Evolutionary conservation across 2,888 invertebrate species (phyloP), one percentile per base, ranked within the genome.

Genomic region (Amblyjoppa fuscipennis): DNA sequence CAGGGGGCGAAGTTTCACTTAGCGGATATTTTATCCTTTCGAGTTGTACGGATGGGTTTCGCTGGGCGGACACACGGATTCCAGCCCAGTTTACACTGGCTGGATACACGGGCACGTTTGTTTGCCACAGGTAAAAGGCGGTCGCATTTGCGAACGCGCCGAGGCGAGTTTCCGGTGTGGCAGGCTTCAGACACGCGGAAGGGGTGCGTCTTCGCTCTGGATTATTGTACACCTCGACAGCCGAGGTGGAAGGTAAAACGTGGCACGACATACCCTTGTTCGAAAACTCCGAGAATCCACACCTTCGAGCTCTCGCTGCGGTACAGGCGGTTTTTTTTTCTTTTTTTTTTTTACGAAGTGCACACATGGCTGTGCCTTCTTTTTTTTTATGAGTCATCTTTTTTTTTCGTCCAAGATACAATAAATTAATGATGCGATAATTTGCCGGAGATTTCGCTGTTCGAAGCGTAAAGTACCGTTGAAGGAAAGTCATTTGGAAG

Each of bases 41-140:
- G 31, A 7, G 16, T 16, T n/a, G 4, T 64, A 34, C 61, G 61
- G 31, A 64, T 64, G 34, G 6, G 61, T 5, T n/a, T n/a, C 3
- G 28, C 16, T 34, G 16, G 16, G 34, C 16, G 61, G 7, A 6
- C 31, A n/a, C 34, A n/a, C 28, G 16, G 31, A 41, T 25, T 45
- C 16, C 45, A 73, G 59, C 49, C 56, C 59, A 45, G 71, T 56
- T 77, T 34, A 11, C 20, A 53, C 49, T 45, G 13, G 38, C 61
- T 34, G 49, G 38, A 53, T 49, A 74, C 9, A 53, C 38, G 53
- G 28, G 28, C 5, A 38, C 78, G 49, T 66, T 73, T 73, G 66
- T 80, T 80, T 80, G 73, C 66, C 34, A 66, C 34, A 66, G 80
- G 20, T 69, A 69, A 81, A 81, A 69, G 74, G 13, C 34, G 20